Evolutionary conservation across 2,113 vertebrate species (phyloP).

Genomic region (Ophthalmolycus amberensis): DNA sequence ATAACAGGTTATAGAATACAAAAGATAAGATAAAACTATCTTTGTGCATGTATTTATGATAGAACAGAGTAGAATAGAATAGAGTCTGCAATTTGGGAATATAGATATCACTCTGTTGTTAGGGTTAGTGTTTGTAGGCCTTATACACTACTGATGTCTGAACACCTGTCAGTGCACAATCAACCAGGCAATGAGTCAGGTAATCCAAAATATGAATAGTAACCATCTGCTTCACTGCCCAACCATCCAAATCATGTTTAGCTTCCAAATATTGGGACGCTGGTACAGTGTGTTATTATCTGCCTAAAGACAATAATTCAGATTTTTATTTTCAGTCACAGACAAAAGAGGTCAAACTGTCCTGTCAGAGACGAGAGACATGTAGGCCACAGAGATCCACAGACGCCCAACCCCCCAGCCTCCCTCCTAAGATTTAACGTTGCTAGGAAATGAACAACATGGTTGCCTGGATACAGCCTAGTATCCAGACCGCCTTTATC

Average conservation of each 20-base stretch:
- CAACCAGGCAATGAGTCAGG: background rate
- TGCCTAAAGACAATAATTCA: too few species aligned
- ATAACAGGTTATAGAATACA: background rate
- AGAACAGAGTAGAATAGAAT: background rate
- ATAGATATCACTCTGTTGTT: background rate
- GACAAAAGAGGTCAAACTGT: constrained; percentile 59
- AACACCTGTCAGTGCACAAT: background rate
- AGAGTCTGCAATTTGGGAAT: background rate
- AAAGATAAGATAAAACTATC: background rate
- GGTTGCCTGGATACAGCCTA: constrained; percentile 79
- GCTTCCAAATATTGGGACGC: background rate
- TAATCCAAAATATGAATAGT: background rate
- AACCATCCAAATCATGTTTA: background rate
- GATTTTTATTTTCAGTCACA: background rate
- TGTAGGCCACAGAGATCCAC: constrained; percentile 70
- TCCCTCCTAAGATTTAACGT: constrained; percentile 66
- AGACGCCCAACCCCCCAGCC: constrained; percentile 70
- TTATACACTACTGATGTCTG: background rate
- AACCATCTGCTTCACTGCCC: background rate
- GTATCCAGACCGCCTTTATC: constrained; percentile 78
- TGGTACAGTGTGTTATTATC: too few species aligned
- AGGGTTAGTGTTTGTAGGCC: background rate
- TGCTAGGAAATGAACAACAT: constrained; percentile 80
- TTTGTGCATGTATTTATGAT: background rate
- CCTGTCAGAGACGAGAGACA: constrained; percentile 52